Base-by-base conservation (phyloP, 2,797 vertebrate genomes). In the Scarus forsteni region DNA sequence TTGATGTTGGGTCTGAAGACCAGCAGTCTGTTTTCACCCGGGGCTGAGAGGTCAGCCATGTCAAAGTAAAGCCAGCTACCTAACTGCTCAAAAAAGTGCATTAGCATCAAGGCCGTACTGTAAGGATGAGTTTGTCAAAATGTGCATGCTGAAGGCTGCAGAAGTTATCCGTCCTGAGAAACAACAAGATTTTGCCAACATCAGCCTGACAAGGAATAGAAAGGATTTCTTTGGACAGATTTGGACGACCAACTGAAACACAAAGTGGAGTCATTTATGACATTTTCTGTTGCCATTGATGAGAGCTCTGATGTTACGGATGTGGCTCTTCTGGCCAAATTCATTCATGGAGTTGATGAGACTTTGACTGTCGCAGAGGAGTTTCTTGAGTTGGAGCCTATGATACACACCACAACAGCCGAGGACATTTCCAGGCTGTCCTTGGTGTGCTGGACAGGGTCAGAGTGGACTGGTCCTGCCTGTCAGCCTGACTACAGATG, bases 231-330 rank as follows among this genome's bases (percentile, higher is more conserved):
- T 3, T n/a, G 45, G 0, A 5, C 1, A 9, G 60, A 69, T 49
- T 60, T 70, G 27, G 13, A 54, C 19, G 68, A 71, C 39, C 86
- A 87, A 50, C 4, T 88, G 1, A 83, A 83, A 0, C 60, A 74
- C 18, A 91, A 85, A 54, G 2, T 73, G 51, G 0, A 53, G 34
- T 15, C 51, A 14, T 89, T 85, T n/a, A 27, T 82, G 65, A 82
- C 80, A 0, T 90, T 90, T 56, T 88, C 90, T 0, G 15, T 88
- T 1, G 87, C 87, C 1, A 81, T 86, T 0, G 87, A 89, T 11
- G 70, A 75, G 7, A 57, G 55, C 18, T 42, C 12, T 0, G 39
- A 57, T 3, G 19, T 57, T 14, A 43, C 39, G 6, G 56, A 58
- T 34, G 40, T 44, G 14, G 43, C 43, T 2, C 35, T 50, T 50